Evolutionary conservation across 2,797 vertebrate species (phyloP), one percentile per base, ranked within the genome.

Genomic region (Ibycter americanus): DNA sequence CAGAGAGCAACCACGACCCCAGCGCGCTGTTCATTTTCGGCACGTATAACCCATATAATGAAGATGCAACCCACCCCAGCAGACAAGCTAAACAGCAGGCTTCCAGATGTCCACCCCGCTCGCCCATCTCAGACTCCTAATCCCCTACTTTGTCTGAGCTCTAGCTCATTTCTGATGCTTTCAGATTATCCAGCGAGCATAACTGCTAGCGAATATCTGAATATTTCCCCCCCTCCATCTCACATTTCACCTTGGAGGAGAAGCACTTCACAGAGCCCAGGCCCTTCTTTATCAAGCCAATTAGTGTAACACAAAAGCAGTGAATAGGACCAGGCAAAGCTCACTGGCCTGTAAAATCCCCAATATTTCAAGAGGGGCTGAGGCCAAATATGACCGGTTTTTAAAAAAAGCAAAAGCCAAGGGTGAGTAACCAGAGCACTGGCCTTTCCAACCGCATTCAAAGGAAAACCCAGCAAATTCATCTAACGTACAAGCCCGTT

Each of bases 111-210:
- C 95, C 95, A 49, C 77, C 67, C 73, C 3, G 34, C 85, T 95
- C 90, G 6, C 86, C 92, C 92, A 93, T 94, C 96, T 93, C 92
- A 97, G 97, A 97, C 93, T 96, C 93, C 78, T 96, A 96, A 97
- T 97, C 96, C 95, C 93, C 93, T 65, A 93, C 95, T 97, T 97
- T 94, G 94, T 97, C 94, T 94, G 92, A 94, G 94, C 85, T 95
- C 82, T 81, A 88, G 93, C 82, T 96, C 94, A 94, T 96, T 97
- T 96, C 96, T 94, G 95, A 97, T 97, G 94, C 95, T 32, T 95
- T 96, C 92, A 95, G 96, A 95, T 97, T 95, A 96, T 93, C 93
- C 90, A 88, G 90, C 2, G 2, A 63, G 90, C 87, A 83, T 89
- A 95, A 96, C 93, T 96, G 90, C 84, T 94, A 72, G 72, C 19